These are phyloP conservation scores for Drosophila mulleri DNA, from an alignment of 2,888 invertebrate species.

Conservation along the genomic window DNA sequence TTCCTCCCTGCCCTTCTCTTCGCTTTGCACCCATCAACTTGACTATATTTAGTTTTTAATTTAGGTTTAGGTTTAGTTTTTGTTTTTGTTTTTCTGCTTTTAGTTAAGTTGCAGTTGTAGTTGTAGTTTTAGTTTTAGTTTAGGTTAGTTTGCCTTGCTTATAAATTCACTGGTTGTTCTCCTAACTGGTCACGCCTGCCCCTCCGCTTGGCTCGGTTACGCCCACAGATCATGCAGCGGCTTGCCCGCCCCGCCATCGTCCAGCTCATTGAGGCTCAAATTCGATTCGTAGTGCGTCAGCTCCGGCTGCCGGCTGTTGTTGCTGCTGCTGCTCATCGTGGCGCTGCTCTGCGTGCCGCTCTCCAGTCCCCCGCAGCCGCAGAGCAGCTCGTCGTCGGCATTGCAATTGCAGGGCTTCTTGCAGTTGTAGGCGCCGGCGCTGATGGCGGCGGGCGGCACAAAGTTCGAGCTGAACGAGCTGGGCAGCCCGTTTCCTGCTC, in stretches of 20 bases:
- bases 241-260: conserved; percentile 64
- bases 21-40: background rate
- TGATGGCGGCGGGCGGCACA: conserved; percentile 67
- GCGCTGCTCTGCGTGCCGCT: conserved; percentile 80
- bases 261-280: conserved; percentile 79
- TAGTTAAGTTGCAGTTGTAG: conserved; percentile 21
- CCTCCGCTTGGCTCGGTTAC: conserved; percentile 66
- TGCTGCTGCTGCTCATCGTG: conserved; percentile 81
- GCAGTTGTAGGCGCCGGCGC: conserved; percentile 76
- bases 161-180: conserved; percentile 79
- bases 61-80: conserved; percentile 15
- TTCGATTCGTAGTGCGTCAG: conserved; percentile 83
- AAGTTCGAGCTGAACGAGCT: conserved; percentile 84
- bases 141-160: conserved; percentile 42
- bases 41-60: conserved; percentile 4
- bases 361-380: conserved; percentile 71
- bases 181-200: conserved; percentile 23
- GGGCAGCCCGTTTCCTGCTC: conserved; percentile 55
- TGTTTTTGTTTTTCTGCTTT: background rate
- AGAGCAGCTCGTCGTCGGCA: conserved; percentile 70
- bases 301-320: conserved; percentile 76
- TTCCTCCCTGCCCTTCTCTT: background rate
- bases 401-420: conserved; percentile 82
- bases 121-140: conserved; percentile 21
- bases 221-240: conserved; percentile 80